Evolutionary conservation across 1,140 invertebrate genomes (phyloP).

Genomic region (Laodelphax striatellus): DNA sequence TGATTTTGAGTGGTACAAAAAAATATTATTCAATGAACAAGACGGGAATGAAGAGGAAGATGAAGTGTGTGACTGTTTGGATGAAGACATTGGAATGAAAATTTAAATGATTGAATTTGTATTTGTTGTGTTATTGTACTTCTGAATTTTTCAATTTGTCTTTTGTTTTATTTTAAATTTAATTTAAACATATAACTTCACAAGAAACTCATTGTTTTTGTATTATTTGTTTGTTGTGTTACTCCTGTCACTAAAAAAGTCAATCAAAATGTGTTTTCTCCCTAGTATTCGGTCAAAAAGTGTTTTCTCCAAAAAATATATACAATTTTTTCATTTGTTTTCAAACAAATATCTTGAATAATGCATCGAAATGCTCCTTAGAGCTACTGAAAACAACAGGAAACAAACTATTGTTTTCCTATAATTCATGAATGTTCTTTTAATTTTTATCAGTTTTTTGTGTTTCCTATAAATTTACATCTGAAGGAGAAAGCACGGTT

Average conservation of each 20-base stretch:
- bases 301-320: not conserved
- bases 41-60: not conserved
- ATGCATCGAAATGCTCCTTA: not conserved
- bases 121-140: not conserved
- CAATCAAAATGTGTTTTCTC: not conserved
- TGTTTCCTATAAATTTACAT: not conserved
- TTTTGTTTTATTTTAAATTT: not conserved
- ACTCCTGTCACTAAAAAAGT: not conserved
- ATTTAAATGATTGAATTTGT: not conserved
- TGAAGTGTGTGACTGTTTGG: not conserved
- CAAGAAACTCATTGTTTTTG: not conserved
- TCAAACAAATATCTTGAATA: not conserved
- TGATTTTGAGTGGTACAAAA: not conserved
- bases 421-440: not conserved
- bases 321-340: not conserved
- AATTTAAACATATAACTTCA: not conserved
- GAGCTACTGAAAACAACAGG: not conserved
- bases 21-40: not conserved
- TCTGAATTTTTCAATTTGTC: not conserved
- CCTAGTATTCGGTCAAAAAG: not conserved
- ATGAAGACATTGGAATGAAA: not conserved
- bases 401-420: not conserved
- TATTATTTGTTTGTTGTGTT: not conserved
- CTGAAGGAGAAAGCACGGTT: not conserved
- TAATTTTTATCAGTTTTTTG: not conserved